Conservation (phyloP, 2,113 vertebrate species). For the Cyphomyrus discorhynchus region DNA sequence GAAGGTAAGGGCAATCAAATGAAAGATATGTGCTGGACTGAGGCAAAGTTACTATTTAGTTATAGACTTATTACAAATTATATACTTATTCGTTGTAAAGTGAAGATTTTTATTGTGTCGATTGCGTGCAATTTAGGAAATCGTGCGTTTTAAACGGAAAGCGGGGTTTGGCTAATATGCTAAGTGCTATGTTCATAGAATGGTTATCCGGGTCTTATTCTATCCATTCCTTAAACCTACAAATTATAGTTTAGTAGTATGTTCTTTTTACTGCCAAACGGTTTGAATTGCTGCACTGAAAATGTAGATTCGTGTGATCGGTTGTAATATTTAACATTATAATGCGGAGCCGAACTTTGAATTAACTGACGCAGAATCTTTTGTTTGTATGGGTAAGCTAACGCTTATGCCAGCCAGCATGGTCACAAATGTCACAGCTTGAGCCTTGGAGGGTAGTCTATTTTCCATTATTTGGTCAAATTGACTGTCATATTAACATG, state of each 20-base stretch:
- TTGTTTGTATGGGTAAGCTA: conserved; percentile 8
- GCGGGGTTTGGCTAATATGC: neutral
- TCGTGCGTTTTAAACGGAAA: neutral
- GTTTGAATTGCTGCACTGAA: neutral
- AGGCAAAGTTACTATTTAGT: neutral
- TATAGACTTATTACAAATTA: neutral
- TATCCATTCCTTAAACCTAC: neutral
- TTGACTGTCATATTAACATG: neutral
- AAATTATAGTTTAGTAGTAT: neutral
- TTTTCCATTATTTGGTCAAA: neutral
- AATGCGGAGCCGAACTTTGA: conserved; percentile 1
- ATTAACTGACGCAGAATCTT: neutral
- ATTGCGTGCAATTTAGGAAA: neutral
- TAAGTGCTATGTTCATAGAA: neutral
- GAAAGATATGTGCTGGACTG: fast-evolving
- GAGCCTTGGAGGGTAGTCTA: neutral
- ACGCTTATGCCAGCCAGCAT: neutral
- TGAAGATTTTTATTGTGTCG: neutral
- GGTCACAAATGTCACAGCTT: neutral
- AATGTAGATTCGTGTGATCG: neutral
- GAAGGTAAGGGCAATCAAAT: conserved; percentile 40
- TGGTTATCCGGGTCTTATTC: neutral
- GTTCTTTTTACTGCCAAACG: neutral
- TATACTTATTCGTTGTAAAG: neutral
- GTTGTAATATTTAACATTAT: neutral